These are phyloP conservation scores for Holacanthella duospinosa DNA, from an alignment of 2,888 invertebrate species.

Conservation along the genomic window DNA sequence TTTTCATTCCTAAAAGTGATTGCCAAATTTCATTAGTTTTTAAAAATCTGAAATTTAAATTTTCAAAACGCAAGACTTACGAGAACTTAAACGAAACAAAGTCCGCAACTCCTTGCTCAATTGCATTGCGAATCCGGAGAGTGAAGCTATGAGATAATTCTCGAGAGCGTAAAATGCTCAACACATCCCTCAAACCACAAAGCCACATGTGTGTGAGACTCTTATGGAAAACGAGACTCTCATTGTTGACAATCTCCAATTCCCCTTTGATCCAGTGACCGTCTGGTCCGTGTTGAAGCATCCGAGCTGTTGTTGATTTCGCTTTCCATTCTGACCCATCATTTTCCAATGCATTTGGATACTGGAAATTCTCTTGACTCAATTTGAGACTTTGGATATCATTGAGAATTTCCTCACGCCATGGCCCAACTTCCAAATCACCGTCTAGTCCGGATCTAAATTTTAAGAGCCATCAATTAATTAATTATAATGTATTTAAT, in stretches of 20 bases:
- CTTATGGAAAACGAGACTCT: slow-evolving; percentile 33
- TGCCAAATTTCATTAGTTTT: background rate
- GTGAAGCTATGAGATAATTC: slow-evolving; percentile 24
- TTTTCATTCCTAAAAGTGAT: slow-evolving; percentile 28
- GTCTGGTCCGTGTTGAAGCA: slow-evolving; percentile 22
- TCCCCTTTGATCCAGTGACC: slow-evolving; percentile 22
- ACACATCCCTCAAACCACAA: slow-evolving; percentile 24
- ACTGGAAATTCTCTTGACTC: slow-evolving; percentile 22
- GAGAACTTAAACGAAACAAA: slow-evolving; percentile 30
- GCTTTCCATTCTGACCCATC: slow-evolving; percentile 21
- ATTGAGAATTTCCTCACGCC: slow-evolving; percentile 33
- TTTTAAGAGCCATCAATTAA: background rate
- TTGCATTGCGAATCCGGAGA: slow-evolving; percentile 28
- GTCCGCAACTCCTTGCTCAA: slow-evolving; percentile 32
- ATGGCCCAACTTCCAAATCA: slow-evolving; percentile 34
- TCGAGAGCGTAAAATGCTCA: slow-evolving; percentile 23
- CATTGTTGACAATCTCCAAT: slow-evolving; percentile 33
- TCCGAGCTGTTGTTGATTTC: slow-evolving; percentile 23
- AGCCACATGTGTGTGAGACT: slow-evolving; percentile 27
- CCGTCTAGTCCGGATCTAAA: slow-evolving; percentile 11
- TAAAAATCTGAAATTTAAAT: slow-evolving; percentile 5
- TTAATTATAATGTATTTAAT: background rate
- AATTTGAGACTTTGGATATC: slow-evolving; percentile 25
- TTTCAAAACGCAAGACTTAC: slow-evolving; percentile 11
- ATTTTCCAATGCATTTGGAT: slow-evolving; percentile 30